Conservation (phyloP, 2,113 vertebrate genomes). For the Argyrosomus japonicus region DNA sequence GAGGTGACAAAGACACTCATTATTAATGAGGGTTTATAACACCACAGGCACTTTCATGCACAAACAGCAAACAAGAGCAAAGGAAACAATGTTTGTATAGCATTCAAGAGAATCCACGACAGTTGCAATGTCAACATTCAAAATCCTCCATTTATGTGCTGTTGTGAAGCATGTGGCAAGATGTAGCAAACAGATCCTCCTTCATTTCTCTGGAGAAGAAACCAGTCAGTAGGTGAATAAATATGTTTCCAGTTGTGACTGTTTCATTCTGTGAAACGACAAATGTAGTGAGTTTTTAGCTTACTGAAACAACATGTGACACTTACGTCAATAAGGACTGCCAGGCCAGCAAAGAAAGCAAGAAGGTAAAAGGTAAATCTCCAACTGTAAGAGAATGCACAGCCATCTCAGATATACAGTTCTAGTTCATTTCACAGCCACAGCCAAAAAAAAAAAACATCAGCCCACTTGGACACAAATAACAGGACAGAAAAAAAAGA, state of each 20-base stretch:
- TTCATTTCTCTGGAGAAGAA: background rate
- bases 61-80: slow-evolving; percentile 15
- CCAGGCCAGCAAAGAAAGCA: slow-evolving; percentile 96
- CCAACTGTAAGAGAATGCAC: slow-evolving; percentile 91
- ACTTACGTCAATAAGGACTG: slow-evolving; percentile 91
- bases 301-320: background rate
- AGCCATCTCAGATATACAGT: slow-evolving; percentile 52
- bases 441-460: slow-evolving; percentile 11
- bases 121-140: background rate
- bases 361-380: slow-evolving; percentile 98
- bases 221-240: background rate
- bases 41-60: background rate
- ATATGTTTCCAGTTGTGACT: background rate
- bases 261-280: background rate
- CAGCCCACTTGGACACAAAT: background rate
- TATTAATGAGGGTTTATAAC: slow-evolving; percentile 16
- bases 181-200: background rate
- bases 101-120: background rate
- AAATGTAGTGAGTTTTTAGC: background rate
- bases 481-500: background rate
- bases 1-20: slow-evolving; percentile 31
- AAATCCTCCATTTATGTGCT: background rate
- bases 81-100: background rate
- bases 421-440: background rate
- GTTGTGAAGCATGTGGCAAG: background rate